phyloP scores from a whole-genome alignment of 1,140 invertebrate species.

The Mizuhopecten yessoensis region DNA sequence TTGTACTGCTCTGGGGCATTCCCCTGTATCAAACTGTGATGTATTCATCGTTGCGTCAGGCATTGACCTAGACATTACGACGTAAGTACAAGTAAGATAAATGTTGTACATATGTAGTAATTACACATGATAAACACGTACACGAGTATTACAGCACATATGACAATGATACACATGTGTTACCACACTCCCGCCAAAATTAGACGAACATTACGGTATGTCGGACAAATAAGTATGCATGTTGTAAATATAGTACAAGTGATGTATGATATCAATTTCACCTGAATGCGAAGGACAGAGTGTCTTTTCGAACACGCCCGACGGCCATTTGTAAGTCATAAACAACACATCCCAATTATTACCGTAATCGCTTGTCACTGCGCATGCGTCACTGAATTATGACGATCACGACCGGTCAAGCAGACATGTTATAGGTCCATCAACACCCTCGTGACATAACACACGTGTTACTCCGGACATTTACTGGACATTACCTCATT shows the following conservation, averaged over 20 bases:
- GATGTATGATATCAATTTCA: not conserved
- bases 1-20: too few species aligned
- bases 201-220: not conserved
- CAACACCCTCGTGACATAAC: slow-evolving; percentile 30
- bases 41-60: too few species aligned
- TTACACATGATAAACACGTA: not conserved
- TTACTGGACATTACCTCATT: slow-evolving; percentile 38
- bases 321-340: not conserved
- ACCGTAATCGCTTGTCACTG: not conserved
- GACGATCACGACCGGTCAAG: not conserved
- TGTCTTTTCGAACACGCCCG: not conserved
- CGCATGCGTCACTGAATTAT: not conserved
- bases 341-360: not conserved
- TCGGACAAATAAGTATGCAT: not conserved
- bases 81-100: too few species aligned
- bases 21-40: too few species aligned
- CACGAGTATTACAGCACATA: not conserved
- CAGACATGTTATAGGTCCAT: not conserved
- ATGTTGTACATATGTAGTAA: not conserved
- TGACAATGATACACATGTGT: not conserved
- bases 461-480: slow-evolving; percentile 20
- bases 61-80: too few species aligned
- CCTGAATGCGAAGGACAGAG: not conserved
- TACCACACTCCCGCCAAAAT: not conserved
- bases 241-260: not conserved